These are phyloP conservation scores for Anguilla marmorata DNA, from an alignment of 2,797 vertebrate genomes.

Conservation along the genomic window DNA sequence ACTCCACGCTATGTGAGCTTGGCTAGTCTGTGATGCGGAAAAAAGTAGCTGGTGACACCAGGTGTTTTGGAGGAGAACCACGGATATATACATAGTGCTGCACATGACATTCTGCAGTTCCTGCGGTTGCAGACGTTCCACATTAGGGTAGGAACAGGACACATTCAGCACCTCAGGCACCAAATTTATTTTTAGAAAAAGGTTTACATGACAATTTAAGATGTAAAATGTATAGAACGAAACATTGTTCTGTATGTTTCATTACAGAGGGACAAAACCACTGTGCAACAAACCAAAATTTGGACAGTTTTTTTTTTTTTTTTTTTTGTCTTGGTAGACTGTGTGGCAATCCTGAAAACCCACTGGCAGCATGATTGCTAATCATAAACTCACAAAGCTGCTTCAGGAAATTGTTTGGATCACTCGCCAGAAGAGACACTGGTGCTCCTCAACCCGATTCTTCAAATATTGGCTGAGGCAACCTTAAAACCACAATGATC, in stretches of 20 bases:
- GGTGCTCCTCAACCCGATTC: not conserved
- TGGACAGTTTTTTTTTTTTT: too few relatives aligned
- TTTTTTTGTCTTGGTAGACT: too few relatives aligned
- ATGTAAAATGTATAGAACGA: too few relatives aligned
- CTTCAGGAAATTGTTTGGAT: not conserved
- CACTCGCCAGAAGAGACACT: not conserved
- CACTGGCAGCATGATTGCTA: not conserved
- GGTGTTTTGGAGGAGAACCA: too few relatives aligned
- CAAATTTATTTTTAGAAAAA: too few relatives aligned
- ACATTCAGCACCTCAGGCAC: too few relatives aligned
- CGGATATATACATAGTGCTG: too few relatives aligned
- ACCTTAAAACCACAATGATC: not conserved
- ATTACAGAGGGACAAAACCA: not conserved
- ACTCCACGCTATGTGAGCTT: not conserved
- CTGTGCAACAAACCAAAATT: not conserved
- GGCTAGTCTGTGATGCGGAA: not conserved
- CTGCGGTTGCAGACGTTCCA: too few relatives aligned
- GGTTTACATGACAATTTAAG: too few relatives aligned
- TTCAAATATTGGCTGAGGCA: not conserved
- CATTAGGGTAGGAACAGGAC: too few relatives aligned
- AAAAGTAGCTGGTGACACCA: not conserved
- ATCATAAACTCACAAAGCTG: not conserved
- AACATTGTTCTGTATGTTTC: not conserved
- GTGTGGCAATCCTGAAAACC: not conserved
- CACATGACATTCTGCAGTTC: too few relatives aligned